phyloP scores from a whole-genome alignment of 35 echinoderm and acorn worm species.

The Diadema setosum region DNA sequence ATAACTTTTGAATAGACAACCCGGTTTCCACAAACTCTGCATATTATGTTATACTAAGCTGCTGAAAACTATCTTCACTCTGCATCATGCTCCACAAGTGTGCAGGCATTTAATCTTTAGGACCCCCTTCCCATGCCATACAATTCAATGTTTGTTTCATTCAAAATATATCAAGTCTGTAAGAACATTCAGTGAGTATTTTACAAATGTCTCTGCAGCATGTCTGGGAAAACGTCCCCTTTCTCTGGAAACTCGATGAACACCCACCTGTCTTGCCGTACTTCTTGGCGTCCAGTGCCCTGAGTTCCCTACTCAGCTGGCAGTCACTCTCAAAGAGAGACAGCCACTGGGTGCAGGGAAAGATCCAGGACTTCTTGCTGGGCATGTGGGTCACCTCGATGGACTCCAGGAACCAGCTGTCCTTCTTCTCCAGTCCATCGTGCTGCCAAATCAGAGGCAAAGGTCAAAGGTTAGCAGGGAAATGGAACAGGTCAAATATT shows the following conservation, averaged over 20 bases:
- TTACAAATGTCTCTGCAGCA: not conserved
- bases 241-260: not conserved
- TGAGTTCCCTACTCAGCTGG: constrained; percentile 77
- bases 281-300: constrained; percentile 80
- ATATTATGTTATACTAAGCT: too few relatives aligned
- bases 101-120: too few relatives aligned
- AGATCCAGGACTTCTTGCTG: constrained; percentile 76
- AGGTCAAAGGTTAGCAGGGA: too few relatives aligned
- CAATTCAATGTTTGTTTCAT: too few relatives aligned
- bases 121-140: too few relatives aligned
- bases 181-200: not conserved
- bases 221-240: not conserved
- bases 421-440: constrained; percentile 91
- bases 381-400: constrained; percentile 76
- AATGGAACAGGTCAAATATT: too few relatives aligned
- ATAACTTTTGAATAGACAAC: too few relatives aligned
- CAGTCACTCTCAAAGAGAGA: constrained; percentile 98
- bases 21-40: too few relatives aligned
- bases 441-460: too few relatives aligned
- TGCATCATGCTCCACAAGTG: too few relatives aligned
- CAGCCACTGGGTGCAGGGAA: constrained; percentile 90
- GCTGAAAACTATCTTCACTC: too few relatives aligned
- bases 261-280: constrained; percentile 90
- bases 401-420: constrained; percentile 84
- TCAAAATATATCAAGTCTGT: too few relatives aligned